These are phyloP conservation scores for Hedya salicella DNA, from an alignment of 2,888 invertebrate genomes.

Conservation along the genomic window DNA sequence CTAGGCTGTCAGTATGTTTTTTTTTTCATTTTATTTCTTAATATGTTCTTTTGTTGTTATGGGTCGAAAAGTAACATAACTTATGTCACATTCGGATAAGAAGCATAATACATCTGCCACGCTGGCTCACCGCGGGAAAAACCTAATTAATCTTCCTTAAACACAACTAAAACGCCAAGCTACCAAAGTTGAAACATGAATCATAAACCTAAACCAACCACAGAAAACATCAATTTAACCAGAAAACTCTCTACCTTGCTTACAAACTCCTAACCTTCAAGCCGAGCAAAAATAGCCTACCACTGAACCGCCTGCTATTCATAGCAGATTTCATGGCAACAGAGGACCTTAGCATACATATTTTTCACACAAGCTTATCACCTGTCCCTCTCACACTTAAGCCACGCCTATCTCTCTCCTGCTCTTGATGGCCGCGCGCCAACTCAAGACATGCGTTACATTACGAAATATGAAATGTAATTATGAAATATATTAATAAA, in stretches of 20 bases:
- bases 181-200: neutral
- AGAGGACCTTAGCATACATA: slow-evolving; percentile 83
- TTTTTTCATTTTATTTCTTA: too few species aligned
- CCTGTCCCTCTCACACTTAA: slow-evolving; percentile 74
- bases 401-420: slow-evolving; percentile 68
- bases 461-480: slow-evolving; percentile 83
- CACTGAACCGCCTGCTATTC: slow-evolving; percentile 70
- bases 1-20: too few species aligned
- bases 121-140: too few species aligned
- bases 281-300: slow-evolving; percentile 70
- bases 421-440: slow-evolving; percentile 71
- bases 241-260: slow-evolving; percentile 53
- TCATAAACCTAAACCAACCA: slow-evolving; percentile 26
- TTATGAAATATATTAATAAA: slow-evolving; percentile 69
- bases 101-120: too few species aligned
- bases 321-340: slow-evolving; percentile 75
- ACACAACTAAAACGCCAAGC: neutral
- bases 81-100: too few species aligned
- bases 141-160: too few species aligned
- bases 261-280: slow-evolving; percentile 71
- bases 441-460: slow-evolving; percentile 65
- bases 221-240: slow-evolving; percentile 49
- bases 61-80: too few species aligned
- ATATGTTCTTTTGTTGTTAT: too few species aligned
- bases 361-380: slow-evolving; percentile 82